phyloP scores from a whole-genome alignment of 2,888 invertebrate genomes.

The Scaptodrosophila latifasciaeformis region DNA sequence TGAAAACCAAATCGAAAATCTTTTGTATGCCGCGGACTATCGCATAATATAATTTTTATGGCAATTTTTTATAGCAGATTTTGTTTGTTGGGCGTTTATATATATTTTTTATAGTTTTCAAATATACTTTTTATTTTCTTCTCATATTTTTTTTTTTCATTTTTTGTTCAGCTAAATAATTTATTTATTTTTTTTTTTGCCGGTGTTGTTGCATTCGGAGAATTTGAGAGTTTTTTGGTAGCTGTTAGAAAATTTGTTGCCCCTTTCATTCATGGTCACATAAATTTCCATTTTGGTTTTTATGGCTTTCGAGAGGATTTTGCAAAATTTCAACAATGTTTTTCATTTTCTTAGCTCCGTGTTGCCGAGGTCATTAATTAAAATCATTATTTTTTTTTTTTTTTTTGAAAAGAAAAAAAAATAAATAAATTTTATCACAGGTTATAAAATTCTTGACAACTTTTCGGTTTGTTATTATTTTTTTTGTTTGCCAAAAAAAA shows the following conservation, averaged over 20 bases:
- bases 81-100: conserved; percentile 11
- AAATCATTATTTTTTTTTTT: conserved; percentile 10
- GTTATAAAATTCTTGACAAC: too few species aligned
- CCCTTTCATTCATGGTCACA: background rate
- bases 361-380: conserved; percentile 6
- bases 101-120: conserved; percentile 19
- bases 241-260: background rate
- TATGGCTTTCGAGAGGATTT: background rate
- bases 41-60: conserved; percentile 15
- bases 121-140: conserved; percentile 19
- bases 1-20: background rate
- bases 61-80: conserved; percentile 5
- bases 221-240: background rate
- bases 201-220: too few species aligned
- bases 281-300: background rate
- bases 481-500: too few species aligned
- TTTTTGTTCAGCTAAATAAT: conserved; percentile 1
- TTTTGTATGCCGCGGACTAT: too few species aligned
- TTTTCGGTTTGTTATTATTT: too few species aligned
- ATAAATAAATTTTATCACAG: background rate
- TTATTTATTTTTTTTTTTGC: too few species aligned
- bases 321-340: too few species aligned
- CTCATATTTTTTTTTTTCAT: conserved; percentile 16
- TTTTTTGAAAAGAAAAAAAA: too few species aligned
- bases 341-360: background rate